phyloP scores from a whole-genome alignment of 2,888 invertebrate species.

The Andrena camellia region DNA sequence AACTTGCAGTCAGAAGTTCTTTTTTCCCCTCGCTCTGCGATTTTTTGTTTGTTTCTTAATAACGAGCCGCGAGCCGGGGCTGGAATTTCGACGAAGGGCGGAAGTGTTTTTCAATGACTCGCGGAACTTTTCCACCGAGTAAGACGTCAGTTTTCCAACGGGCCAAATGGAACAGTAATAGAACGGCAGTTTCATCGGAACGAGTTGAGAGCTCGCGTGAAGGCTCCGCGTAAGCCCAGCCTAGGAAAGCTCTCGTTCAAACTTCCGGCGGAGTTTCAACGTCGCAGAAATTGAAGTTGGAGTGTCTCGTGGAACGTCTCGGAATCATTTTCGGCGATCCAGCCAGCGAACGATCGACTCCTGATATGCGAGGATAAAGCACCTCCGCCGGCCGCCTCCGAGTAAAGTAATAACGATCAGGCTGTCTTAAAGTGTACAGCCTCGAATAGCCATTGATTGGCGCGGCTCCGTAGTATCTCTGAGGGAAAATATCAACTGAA shows the following conservation, averaged over 20 bases:
- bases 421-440: conserved; percentile 16
- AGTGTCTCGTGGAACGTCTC: conserved; percentile 61
- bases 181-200: conserved; percentile 69
- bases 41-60: conserved; percentile 42
- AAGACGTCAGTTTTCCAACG: conserved; percentile 62
- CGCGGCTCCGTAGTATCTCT: neutral
- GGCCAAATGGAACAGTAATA: conserved; percentile 69
- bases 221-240: conserved; percentile 54
- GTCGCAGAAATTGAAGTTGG: conserved; percentile 70
- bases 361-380: conserved; percentile 41
- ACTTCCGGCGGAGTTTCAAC: conserved; percentile 65
- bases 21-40: neutral
- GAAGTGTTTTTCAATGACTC: conserved; percentile 66
- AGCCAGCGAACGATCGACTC: conserved; percentile 35
- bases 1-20: conserved; percentile 32
- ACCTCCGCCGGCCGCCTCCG: neutral
- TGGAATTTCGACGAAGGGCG: conserved; percentile 45
- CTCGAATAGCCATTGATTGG: neutral
- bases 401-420: conserved; percentile 32
- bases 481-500: neutral
- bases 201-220: conserved; percentile 69
- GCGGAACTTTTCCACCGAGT: conserved; percentile 60
- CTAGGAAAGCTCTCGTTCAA: conserved; percentile 64
- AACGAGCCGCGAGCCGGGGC: conserved; percentile 35
- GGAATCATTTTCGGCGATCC: conserved; percentile 65